These are phyloP conservation scores for Sphecodes monilicornis DNA, from an alignment of 2,888 invertebrate species.

Conservation along the genomic window DNA sequence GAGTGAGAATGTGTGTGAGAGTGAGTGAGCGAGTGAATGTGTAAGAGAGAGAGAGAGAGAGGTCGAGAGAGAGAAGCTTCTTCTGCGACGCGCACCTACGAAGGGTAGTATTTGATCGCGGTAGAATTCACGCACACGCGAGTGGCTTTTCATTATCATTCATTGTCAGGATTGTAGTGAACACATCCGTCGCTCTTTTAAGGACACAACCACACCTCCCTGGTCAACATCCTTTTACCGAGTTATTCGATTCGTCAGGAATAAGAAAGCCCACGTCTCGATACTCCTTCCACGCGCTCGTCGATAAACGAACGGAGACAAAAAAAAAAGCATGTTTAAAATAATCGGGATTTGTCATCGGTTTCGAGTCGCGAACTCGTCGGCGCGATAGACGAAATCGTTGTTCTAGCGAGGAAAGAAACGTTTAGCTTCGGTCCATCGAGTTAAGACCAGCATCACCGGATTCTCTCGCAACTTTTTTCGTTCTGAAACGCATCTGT, in stretches of 20 bases:
- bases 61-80: conserved; percentile 20
- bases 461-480: conserved; percentile 43
- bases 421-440: conserved; percentile 22
- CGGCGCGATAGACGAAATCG: conserved; percentile 36
- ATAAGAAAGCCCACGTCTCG: neutral
- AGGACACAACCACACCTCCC: neutral
- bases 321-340: neutral
- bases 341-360: conserved; percentile 1
- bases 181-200: conserved; percentile 12
- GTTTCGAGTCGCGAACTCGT: conserved; percentile 34
- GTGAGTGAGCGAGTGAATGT: neutral
- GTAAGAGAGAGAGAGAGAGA: neutral
- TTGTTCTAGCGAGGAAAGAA: conserved; percentile 21
- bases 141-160: conserved; percentile 71
- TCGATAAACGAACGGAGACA: neutral
- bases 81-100: conserved; percentile 16
- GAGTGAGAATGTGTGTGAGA: neutral
- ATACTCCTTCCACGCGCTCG: neutral
- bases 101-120: conserved; percentile 47
- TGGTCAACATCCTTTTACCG: neutral
- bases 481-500: conserved; percentile 34
- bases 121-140: conserved; percentile 33
- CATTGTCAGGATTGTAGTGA: conserved; percentile 49
- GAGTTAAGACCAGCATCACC: conserved; percentile 18
- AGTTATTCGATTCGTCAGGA: neutral